Base-by-base conservation (phyloP, 2,113 vertebrate genomes). In the Hiodon alosoides region DNA sequence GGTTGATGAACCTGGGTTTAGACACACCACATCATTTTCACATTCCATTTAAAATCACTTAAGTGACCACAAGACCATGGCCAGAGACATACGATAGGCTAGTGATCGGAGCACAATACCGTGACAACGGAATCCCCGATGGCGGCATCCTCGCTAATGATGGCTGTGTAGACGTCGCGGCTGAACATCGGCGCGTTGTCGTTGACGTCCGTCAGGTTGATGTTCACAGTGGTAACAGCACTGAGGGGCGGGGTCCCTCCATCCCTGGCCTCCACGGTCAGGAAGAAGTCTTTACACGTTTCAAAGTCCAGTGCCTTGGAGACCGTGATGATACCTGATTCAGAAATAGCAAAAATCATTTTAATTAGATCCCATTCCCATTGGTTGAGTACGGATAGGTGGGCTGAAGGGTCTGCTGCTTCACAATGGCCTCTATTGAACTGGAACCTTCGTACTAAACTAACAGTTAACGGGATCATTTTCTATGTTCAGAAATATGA, bases 121-220 rank as follows among this genome's bases (percentile, higher is more conserved):
- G 86, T 89, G 64, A 94, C 85, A 0, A 98, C 93, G 0, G 94
- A 90, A 71, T 95, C 93, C 0, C 96, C 97, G 0, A 95, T 54
- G 7, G 88, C 81, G 0, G 95, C 92, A 0, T 98, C 97, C 83
- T 99, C 97, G 0, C 95, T 94, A 85, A 98, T 89, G 79, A 95
- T 91, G 0, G 96, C 88, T 0, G 90, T 92, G 87, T 99, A 98
- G 68, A 92, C 81, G 0, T 89, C 86, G 3, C 91, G 93, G 83
- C 93, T 95, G 81, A 98, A 99, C 48, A 85, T 84, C 0, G 97
- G 97, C 0, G 94, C 89, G 0, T 98, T 98, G 89, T 99, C 97
- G 8, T 99, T 99, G 72, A 98, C 92, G n/a, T 99, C 97, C 0
- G 95, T 94, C 82, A 99, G 84, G 5, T 97, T 96, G 68, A 99